Evolutionary conservation across 2,797 vertebrate genomes (phyloP), one percentile per base, ranked within the genome.

Genomic region (Dermochelys coriacea): DNA sequence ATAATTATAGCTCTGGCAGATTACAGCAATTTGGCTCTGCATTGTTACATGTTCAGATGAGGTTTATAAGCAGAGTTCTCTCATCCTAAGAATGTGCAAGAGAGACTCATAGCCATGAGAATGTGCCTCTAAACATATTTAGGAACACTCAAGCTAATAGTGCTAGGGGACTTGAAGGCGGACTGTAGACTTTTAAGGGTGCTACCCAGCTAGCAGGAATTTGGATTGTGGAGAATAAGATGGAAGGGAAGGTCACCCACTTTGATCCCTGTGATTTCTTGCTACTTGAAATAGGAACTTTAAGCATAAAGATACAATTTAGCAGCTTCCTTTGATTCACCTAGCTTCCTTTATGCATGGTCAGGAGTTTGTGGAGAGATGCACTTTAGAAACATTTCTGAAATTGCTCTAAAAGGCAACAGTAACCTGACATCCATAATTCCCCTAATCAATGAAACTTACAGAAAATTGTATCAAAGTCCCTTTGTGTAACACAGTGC

Each of bases 11-110:
- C 96, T 93, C 80, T 94, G 94, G 96, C 91, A 93, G 95, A 96
- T 96, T 94, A 96, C 96, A 95, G 95, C 96, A 96, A 96, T 97
- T 97, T 97, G 95, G 93, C 94, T 93, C 95, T 74, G 90, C 93
- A 83, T 81, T 96, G 94, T 95, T 97, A 90, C 93, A 96, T 34
- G 82, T 91, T 94, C 92, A 95, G 96, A 94, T 51, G 78, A 96
- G 96, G 51, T 93, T 95, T 96, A 75, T 61, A 94, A 96, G 95
- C 96, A 94, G 88, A 91, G 55, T 92, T 97, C 34, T 45, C 87
- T 90, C 1, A 1, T 84, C 77, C 89, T 92, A 81, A 95, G 91
- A 94, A 94, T 90, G 68, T 74, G 86, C 74, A 91, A 79, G 82
- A 78, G 94, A 88, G 51, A 92, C 27, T 87, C 51, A 4, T 47